Conservation (phyloP, 2,888 invertebrate species). For the Podotricha telesiphe region DNA sequence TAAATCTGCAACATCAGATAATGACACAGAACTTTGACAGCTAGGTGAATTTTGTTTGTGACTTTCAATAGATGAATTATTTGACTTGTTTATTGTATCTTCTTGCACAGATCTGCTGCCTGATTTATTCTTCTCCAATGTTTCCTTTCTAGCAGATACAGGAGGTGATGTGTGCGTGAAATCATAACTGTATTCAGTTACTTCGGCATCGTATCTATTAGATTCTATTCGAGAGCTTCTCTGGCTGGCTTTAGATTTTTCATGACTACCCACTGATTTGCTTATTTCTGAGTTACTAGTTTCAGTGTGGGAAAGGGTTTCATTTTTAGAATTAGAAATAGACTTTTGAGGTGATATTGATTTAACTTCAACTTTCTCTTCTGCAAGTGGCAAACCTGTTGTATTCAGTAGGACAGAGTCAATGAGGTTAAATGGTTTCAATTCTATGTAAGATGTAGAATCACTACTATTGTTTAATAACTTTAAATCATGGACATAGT, state of each 20-base stretch:
- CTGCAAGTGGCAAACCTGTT: conserved; percentile 58
- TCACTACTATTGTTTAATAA: conserved; percentile 64
- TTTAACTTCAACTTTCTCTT: conserved; percentile 47
- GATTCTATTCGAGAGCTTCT: conserved; percentile 52
- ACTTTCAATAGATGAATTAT: conserved; percentile 53
- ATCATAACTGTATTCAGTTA: conserved; percentile 71
- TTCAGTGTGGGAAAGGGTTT: conserved; percentile 53
- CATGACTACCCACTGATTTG: conserved; percentile 49
- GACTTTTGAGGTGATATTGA: conserved; percentile 32
- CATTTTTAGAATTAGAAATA: conserved; percentile 47
- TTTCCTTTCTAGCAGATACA: conserved; percentile 53
- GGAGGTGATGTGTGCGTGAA: conserved; percentile 66
- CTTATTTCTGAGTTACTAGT: conserved; percentile 54
- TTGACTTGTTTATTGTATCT: conserved; percentile 47
- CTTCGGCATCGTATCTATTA: conserved; percentile 60
- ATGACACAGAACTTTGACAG: conserved; percentile 71
- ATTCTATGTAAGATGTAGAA: conserved; percentile 72
- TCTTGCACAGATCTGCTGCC: conserved; percentile 28
- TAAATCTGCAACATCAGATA: conserved; percentile 77
- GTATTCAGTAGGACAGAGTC: conserved; percentile 67
- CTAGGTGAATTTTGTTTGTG: conserved; percentile 64
- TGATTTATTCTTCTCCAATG: conserved; percentile 44
- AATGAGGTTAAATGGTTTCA: conserved; percentile 65
- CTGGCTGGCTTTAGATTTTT: conserved; percentile 47
- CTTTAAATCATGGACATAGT: conserved; percentile 54